These are phyloP conservation scores for Distichodus sexfasciatus DNA, from an alignment of 2,797 vertebrate species.

Conservation along the genomic window DNA sequence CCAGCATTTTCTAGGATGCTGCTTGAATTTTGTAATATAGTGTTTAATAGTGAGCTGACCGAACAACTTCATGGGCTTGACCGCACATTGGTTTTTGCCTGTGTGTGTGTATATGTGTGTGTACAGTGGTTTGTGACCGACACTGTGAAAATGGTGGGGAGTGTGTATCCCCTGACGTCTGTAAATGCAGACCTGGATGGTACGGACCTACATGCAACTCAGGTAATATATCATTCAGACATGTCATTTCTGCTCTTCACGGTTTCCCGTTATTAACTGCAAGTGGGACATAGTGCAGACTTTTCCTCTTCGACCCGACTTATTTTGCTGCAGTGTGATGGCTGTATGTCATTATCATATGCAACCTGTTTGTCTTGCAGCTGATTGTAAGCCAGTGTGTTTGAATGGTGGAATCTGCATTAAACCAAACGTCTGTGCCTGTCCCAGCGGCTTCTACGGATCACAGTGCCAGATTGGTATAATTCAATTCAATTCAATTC, in stretches of 20 bases:
- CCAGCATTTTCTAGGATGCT: too few relatives aligned
- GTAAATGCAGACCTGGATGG: conserved; percentile 85
- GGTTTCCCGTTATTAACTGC: too few relatives aligned
- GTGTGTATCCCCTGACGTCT: conserved; percentile 84
- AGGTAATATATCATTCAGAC: too few relatives aligned
- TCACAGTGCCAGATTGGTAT: conserved; percentile 88
- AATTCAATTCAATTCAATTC: background rate
- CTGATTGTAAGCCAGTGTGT: conserved; percentile 83
- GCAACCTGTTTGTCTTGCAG: conserved; percentile 57
- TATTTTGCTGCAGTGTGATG: background rate
- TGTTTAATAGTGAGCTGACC: too few relatives aligned
- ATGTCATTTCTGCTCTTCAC: too few relatives aligned
- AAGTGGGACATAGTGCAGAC: too few relatives aligned
- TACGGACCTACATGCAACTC: conserved; percentile 84
- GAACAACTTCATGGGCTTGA: background rate
- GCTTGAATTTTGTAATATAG: too few relatives aligned
- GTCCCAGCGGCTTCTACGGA: conserved; percentile 88
- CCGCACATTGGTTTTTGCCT: background rate
- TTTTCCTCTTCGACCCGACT: background rate
- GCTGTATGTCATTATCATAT: background rate
- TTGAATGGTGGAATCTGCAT: conserved; percentile 87
- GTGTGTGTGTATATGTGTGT: conserved; percentile 23
- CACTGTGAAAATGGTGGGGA: conserved; percentile 90
- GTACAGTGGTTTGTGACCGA: conserved; percentile 87
- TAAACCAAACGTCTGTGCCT: conserved; percentile 82